These are phyloP conservation scores for Ganaspis sp. DNA, from an alignment of 1,140 invertebrate genomes.

Conservation along the genomic window DNA sequence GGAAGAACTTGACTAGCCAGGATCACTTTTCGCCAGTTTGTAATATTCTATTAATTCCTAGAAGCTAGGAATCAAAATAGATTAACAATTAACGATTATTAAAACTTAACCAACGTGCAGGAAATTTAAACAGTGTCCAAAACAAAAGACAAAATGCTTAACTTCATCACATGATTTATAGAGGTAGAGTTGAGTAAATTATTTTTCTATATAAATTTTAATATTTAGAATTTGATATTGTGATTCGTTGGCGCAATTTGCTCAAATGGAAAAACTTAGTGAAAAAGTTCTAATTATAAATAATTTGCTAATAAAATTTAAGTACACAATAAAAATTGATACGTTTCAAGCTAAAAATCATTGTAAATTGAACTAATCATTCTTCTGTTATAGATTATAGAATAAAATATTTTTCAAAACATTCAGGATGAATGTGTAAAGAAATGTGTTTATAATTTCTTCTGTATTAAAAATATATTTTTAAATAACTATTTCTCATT, in stretches of 20 bases:
- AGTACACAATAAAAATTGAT: not conserved
- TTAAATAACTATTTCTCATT: not conserved
- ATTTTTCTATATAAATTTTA: not conserved
- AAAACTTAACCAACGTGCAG: not conserved
- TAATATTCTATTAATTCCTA: conserved; percentile 5
- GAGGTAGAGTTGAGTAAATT: conserved; percentile 22
- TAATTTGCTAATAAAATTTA: not conserved
- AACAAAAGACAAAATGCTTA: conserved; percentile 16
- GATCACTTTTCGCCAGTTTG: not conserved
- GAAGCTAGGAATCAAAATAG: not conserved
- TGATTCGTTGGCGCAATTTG: not conserved
- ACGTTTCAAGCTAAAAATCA: too few species aligned
- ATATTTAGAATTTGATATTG: not conserved
- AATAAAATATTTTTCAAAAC: not conserved
- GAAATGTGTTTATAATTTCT: not conserved
- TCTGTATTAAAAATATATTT: conserved; percentile 19
- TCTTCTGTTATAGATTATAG: too few species aligned
- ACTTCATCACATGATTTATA: conserved; percentile 1
- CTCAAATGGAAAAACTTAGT: not conserved
- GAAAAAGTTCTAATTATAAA: not conserved
- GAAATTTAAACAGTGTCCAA: not conserved
- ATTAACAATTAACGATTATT: not conserved
- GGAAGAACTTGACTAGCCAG: conserved; percentile 24
- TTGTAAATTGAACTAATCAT: not conserved
- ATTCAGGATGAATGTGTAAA: not conserved